Evolutionary conservation across 2,888 invertebrate species (phyloP), one percentile per base, ranked within the genome.

Genomic region (Sepioteuthis lessoniana): DNA sequence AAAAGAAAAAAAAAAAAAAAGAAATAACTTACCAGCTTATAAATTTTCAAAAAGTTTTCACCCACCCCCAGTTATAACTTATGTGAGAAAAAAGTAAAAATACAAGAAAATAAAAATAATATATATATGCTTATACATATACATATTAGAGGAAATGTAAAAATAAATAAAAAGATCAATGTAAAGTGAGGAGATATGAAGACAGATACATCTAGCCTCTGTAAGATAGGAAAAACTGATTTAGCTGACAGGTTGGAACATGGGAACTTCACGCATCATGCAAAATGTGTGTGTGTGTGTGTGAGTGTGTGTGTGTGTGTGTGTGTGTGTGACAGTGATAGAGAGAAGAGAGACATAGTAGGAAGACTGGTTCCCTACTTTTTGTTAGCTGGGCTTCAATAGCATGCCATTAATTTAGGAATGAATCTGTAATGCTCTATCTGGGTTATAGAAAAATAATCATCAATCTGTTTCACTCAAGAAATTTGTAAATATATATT

Each of bases 21-120:
- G 38, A 92, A 92, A 92, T 92, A 92, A 92, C 92, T 92, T 92
- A 92, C 46, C 92, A 92, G 46, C 46, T 92, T 92, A 92, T 42
- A 92, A 92, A 92, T 92, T 92, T 42, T 92, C 46, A 92, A 92
- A 47, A 92, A 92, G 92, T 92, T 47, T 92, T 91, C 46, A 31
- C n/a, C 47, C 42, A 46, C 42, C 91, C 91, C 91, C 46, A 91
- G 47, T 91, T 47, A 91, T 91, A 46, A 91, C 46, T 91, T 91
- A 91, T 47, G 47, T 38, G 38, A 91, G 38, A 91, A 91, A 91
- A 91, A 91, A 91, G 46, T 38, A 91, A 91, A 55, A 91, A 38
- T 91, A 91, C 38, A 91, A 91, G 38, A 91, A 91, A 91, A 91
- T 91, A 91, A 91, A 91, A n/a, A 76, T 76, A 76, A n/a, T 76